A percentile compares a stretch with the other conserved stretches of the same genome.
Evolutionary conservation across 2,888 invertebrate species (phyloP).

Genomic region (Panzeria rudis): DNA sequence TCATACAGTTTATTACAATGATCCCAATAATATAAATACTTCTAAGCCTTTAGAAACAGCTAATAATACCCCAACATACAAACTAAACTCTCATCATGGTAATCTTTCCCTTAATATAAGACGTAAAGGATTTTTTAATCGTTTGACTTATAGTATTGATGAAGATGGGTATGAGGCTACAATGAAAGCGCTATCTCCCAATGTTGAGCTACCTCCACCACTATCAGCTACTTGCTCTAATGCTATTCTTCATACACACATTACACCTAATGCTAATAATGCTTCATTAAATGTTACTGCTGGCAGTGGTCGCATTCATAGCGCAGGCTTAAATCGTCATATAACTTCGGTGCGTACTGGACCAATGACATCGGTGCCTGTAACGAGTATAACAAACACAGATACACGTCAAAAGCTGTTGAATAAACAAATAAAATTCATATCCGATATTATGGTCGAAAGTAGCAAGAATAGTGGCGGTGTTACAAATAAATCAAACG

Average conservation of each 20-base stretch:
- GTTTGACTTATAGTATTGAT: constrained; percentile 79
- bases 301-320: constrained; percentile 67
- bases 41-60: constrained; percentile 54
- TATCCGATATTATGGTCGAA: constrained; percentile 73
- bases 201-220: constrained; percentile 50
- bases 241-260: constrained; percentile 44
- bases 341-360: constrained; percentile 66
- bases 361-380: constrained; percentile 46
- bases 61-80: constrained; percentile 43
- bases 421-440: constrained; percentile 74
- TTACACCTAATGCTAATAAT: constrained; percentile 42
- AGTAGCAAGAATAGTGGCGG: constrained; percentile 57
- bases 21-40: constrained; percentile 48
- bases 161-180: constrained; percentile 74
- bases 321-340: constrained; percentile 59
- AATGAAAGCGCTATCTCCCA: constrained; percentile 50
- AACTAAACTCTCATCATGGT: constrained; percentile 53
- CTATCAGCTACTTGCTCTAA: constrained; percentile 37
- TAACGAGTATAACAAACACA: constrained; percentile 38
- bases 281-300: constrained; percentile 60
- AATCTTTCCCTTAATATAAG: constrained; percentile 75
- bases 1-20: constrained; percentile 55
- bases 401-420: constrained; percentile 74
- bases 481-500: constrained; percentile 58
- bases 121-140: constrained; percentile 80